Evolutionary conservation across 2,113 vertebrate species (phyloP).

Genomic region (Podiceps cristatus): DNA sequence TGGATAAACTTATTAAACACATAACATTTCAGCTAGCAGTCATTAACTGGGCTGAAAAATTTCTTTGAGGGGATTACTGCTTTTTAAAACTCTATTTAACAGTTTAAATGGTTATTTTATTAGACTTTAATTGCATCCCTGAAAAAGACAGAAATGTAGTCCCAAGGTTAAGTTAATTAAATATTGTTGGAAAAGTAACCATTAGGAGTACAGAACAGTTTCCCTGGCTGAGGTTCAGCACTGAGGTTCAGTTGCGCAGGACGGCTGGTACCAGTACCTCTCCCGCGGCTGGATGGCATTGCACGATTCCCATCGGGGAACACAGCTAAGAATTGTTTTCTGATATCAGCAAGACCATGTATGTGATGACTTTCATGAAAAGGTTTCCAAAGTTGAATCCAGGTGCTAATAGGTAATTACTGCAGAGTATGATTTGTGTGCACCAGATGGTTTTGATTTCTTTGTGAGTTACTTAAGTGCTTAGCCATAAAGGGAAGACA

Average conservation of each 20-base stretch:
- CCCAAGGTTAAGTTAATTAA: not conserved
- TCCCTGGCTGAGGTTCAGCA: not conserved
- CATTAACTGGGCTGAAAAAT: constrained; percentile 5
- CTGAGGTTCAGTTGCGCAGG: not conserved
- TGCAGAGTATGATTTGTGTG: not conserved
- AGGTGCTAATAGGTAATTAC: not conserved
- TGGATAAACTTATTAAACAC: constrained; percentile 33
- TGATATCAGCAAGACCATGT: rapidly evolving
- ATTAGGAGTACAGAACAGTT: rapidly evolving
- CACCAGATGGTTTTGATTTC: not conserved
- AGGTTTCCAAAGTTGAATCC: not conserved
- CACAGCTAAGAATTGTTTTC: not conserved
- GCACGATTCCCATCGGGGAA: not conserved
- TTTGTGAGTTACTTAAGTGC: not conserved
- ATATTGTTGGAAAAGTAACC: not conserved
- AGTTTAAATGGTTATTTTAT: constrained; percentile 23
- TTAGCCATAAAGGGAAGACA: not conserved
- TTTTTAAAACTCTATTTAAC: constrained; percentile 14
- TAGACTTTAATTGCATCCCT: constrained; percentile 29
- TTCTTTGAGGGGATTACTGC: constrained; percentile 56
- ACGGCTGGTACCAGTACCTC: not conserved
- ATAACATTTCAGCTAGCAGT: not conserved
- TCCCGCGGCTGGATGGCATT: rapidly evolving
- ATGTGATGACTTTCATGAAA: not conserved
- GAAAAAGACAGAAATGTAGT: constrained; percentile 17